Base-by-base conservation (phyloP, 2,797 vertebrate genomes). In the Danio aesculapii region DNA sequence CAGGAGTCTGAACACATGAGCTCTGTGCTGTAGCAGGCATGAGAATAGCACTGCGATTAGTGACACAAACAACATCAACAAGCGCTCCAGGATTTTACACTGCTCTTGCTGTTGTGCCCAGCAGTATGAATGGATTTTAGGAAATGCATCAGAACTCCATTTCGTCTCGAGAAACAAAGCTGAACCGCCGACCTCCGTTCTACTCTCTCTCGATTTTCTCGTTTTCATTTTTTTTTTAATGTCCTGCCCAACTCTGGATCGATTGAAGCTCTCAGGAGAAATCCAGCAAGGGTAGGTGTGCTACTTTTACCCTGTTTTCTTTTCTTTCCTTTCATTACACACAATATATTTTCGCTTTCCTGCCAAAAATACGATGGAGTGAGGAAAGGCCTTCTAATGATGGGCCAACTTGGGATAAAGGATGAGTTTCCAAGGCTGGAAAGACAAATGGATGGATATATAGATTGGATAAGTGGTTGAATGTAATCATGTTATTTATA, bases 91-190 rank as follows among this genome's bases (percentile, higher is more conserved):
- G 77, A 44, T 44, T 70, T 63, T 53, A 72, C 13, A 11, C 50
- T 6, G n/a, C 5, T 57, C 63, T 46, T 10, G 19, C 41, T 77
- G 50, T 57, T 67, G 39, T 61, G n/a, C 57, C 46, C 58, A 53
- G 39, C 47, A n/a, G 67, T 62, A 52, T 14, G 47, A 72, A 72
- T 79, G 47, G 77, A 79, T 79, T 79, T 72, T 52, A 43, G 69
- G 64, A 83, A 83, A 72, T 58, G 19, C 61, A 83, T 77, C 73
- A 77, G 81, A 77, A 70, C 66, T 53, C 67, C 30, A 64, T 78
- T 83, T 78, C 41, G 1, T 77, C 61, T 46, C 17, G 58, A 71
- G 49, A 72, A 77, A 82, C 73, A 76, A 69, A 63, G 75, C 58
- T 64, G 73, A 70, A 72, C 53, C 8, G 16, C n/a, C 67, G 75